Base-by-base conservation (phyloP, 2,888 invertebrate genomes). In the Eupeodes luniger region DNA sequence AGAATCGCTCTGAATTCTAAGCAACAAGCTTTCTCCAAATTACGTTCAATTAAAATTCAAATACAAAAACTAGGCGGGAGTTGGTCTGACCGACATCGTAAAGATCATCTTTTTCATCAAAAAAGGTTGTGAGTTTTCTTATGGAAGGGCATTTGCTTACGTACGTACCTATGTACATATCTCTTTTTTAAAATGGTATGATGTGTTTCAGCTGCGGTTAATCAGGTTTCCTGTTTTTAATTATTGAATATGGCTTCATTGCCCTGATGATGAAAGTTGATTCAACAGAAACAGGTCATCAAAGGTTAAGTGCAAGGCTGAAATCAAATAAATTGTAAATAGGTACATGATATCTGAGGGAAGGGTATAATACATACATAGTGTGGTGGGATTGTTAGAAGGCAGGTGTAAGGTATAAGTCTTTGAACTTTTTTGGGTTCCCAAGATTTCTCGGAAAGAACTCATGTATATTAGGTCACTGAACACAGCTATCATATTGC, bases 301-400 rank as follows among this genome's bases (percentile, higher is more conserved):
- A 80, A 80, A 84, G 86, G 79, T 87, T 83, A 87, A 80, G 84
- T 77, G 80, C 86, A 87, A 87, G 83, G 86, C 53, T 87, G 83
- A 44, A 16, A 69, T n/a, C 5, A 44, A 61, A 53, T 40, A 61
- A 72, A 49, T 27, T 67, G 10, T 16, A 69, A 61, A 62, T 11
- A 44, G 4, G 1, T 44, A 5, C 44, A 16, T 16, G 16, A n/a
- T 44, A 44, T 19, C 16, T 11, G 16, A 14, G 14, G 34, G 14
- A 14, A 59, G 27, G 27, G 34, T 40, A 16, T 16, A 12, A 1
- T 27, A 3, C 27, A 19, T 19, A 19, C 27, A 27, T 27, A 27
- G 27, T 27, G 27, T 27, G 5, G 16, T 55, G n/a, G 5, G 14
- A 27, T 14, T 44, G 10, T 27, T 27, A 14, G 5, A 10, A 70